Base-by-base conservation (phyloP, 1,140 invertebrate species). In the Rhyzopertha dominica region DNA sequence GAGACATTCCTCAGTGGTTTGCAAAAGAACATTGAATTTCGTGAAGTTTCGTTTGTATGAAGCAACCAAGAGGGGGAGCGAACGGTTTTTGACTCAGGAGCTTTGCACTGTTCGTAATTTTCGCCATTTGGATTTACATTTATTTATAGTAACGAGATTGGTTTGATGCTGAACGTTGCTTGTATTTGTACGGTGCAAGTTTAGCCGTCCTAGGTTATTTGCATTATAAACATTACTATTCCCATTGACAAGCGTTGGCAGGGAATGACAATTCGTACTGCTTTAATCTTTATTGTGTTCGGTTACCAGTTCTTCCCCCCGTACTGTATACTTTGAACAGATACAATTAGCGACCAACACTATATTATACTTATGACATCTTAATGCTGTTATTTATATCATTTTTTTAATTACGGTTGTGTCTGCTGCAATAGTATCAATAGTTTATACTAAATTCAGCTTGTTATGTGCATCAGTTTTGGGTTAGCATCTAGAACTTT, bases 301-400 rank as follows among this genome's bases (percentile, higher is more conserved):
- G 87, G 87, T 16, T 91, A 87, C 59, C 75, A 90, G 25, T 74
- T 95, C 31, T 93, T n/a, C n/a, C 90, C 0, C 92, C 93, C 0
- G 78, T 96, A 17, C 69, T 97, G n/a, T 90, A 95, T 67, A 96
- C 90, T 0, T 72, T 98, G n/a, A 22, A 98, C 95, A 0, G 89
- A 95, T 66, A 93, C 91, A 0, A 87, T 98, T 1, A 95, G 91
- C 60, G n/a, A 97, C 94, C 1, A 94, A 98, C 66, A 96, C 94
- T 2, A 96, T 98, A 61, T n/a, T 96, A 96, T 61, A 86, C 88
- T 1, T 91, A 85, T 74, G 82, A 90, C 13, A 80, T 86, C 32
- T 75, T 91, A 24, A 91, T 95, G 80, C 80, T 97, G 66, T 54
- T 91, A 69, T 87, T 4, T 91, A 98, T 73, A 71, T 98, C 23